Evolutionary conservation across 2,888 invertebrate species (phyloP), one percentile per base, ranked within the genome.

Genomic region (Caenorhabditis wallacei): DNA sequence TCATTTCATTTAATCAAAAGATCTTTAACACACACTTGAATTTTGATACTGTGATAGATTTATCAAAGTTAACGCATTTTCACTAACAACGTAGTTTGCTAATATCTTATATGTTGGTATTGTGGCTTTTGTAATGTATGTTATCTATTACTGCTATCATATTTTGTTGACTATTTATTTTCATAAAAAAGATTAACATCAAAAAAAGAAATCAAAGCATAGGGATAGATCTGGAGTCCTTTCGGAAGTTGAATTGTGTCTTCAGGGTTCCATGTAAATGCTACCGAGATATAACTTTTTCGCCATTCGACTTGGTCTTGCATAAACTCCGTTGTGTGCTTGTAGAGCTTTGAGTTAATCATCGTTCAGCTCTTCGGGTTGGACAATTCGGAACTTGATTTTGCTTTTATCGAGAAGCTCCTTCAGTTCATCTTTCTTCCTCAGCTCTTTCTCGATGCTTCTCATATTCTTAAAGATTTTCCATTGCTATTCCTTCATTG

Each of bases 291-390:
- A 18, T 51, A 66, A 0, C 66, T 48, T 3, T 51, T n/a, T 53
- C 37, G n/a, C 51, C 35, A 66, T 66, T 18, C 37, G 18, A 20
- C n/a, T 8, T 10, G 51, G 51, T 3, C 20, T n/a, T 2, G 66
- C 53, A 16, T 66, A 66, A 11, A 30, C 30, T 66, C 66, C 66
- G 7, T 30, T 30, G 18, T 66, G 66, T 3, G 51, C 51, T 5
- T 53, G 10, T 1, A 66, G 35, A 0, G 51, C 13, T 11, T 35
- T 37, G 4, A 37, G 1, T 2, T 66, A 22, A 0, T 30, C 20
- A 3, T 35, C 22, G 10, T 18, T 53, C 2, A 53, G 22, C 11
- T 43, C 61, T 13, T 3, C n/a, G 1, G 61, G 20, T 4, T 22
- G 13, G 3, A 66, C 66, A 13, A 66, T 66, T 2, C 35, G 30